A percentile compares a stretch with the other conserved stretches of the same genome.
phyloP scores from a whole-genome alignment of 37 sponge, comb jelly and placozoan species.

The Petrosia ficiformis region DNA sequence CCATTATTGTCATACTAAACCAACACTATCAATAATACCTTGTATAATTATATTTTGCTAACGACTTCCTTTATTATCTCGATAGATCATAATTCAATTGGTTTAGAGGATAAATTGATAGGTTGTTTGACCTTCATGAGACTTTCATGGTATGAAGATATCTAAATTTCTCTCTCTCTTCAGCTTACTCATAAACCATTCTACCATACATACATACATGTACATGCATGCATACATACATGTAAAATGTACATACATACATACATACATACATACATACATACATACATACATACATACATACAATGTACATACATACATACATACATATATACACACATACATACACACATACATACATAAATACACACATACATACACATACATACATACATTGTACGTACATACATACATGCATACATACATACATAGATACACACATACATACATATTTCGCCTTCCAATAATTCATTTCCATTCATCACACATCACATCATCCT shows the following conservation, averaged over 20 bases:
- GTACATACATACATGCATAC: not conserved
- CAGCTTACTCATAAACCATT: not conserved
- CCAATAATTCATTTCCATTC: too few species aligned
- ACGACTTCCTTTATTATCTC: too few species aligned
- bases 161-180: too few species aligned
- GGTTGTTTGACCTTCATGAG: slow-evolving; percentile 42
- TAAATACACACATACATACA: not conserved
- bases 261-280: too few species aligned
- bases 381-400: slow-evolving; percentile 7
- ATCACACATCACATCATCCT: too few species aligned
- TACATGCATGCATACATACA: not conserved
- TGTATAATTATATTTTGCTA: too few species aligned
- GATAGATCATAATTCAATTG: slow-evolving; percentile 29
- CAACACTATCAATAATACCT: too few species aligned
- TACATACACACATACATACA: not conserved
- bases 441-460: too few species aligned
- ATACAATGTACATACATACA: too few species aligned
- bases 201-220: slow-evolving; percentile 4
- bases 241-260: not conserved
- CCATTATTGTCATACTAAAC: too few species aligned
- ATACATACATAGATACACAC: not conserved
- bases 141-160: slow-evolving; percentile 22
- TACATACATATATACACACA: not conserved
- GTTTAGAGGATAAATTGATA: slow-evolving; percentile 35
- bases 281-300: not conserved